Percentiles rank a stretch among this genome's conserved stretches.
Evolutionary conservation across 2,113 vertebrate genomes (phyloP).

Genomic region (Prunella fulvescens): DNA sequence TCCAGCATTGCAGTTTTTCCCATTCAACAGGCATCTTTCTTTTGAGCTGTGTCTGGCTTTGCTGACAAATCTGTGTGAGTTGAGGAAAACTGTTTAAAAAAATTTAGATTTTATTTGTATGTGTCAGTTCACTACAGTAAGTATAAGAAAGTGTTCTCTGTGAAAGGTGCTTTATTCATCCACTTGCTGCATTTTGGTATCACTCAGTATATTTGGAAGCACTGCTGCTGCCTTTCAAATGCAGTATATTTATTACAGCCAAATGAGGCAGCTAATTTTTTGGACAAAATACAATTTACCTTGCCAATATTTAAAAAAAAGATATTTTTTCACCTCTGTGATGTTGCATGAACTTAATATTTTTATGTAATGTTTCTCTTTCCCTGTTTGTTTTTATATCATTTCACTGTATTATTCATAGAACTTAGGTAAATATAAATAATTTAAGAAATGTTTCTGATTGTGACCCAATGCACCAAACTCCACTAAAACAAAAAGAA

Average conservation of each 20-base stretch:
- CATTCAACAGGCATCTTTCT: not conserved
- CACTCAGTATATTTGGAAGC: not conserved
- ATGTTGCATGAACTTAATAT: not conserved
- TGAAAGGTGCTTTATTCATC: not conserved
- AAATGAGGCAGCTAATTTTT: not conserved
- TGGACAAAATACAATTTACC: not conserved
- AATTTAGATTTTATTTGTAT: not conserved
- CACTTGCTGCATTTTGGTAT: not conserved
- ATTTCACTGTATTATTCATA: not conserved
- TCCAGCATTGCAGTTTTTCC: not conserved
- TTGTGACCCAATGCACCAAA: not conserved
- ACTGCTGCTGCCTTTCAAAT: not conserved
- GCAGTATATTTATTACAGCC: not conserved
- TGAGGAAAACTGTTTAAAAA: not conserved
- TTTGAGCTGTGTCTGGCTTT: not conserved
- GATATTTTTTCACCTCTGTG: not conserved
- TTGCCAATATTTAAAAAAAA: not conserved
- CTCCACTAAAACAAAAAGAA: not conserved
- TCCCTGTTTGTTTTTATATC: not conserved
- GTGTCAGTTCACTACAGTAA: not conserved
- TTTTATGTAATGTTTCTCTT: not conserved
- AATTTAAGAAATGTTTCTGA: not conserved
- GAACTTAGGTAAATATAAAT: not conserved
- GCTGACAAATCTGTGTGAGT: not conserved
- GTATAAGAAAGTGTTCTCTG: not conserved